A percentile compares a stretch with the other conserved stretches of the same genome.
Conservation (phyloP, 2,888 invertebrate genomes). For the Cephus nigrinus region DNA sequence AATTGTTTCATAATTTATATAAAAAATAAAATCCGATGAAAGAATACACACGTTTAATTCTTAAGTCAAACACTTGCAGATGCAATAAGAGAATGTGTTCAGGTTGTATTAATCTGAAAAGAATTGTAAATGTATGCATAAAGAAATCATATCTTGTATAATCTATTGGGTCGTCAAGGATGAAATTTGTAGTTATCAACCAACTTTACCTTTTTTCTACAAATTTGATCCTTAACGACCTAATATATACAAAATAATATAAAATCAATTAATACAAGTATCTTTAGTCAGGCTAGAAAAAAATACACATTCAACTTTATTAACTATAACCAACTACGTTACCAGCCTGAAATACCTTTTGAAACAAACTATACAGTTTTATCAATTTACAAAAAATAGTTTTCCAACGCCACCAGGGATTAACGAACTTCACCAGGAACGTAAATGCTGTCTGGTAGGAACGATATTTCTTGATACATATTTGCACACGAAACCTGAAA, state of each 20-base stretch:
- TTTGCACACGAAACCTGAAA: background rate
- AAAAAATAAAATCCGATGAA: background rate
- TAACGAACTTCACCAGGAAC: background rate
- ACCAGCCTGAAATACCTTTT: background rate
- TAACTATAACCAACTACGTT: background rate
- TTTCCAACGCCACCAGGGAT: background rate
- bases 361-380: background rate
- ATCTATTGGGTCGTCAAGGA: background rate
- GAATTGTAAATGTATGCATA: background rate
- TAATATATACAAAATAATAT: background rate
- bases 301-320: background rate
- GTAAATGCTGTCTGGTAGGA: background rate
- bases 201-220: too few relatives aligned
- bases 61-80: too few relatives aligned
- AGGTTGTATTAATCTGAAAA: too few relatives aligned
- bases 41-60: too few relatives aligned
- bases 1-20: too few relatives aligned
- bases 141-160: background rate
- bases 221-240: too few relatives aligned
- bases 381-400: background rate
- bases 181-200: too few relatives aligned
- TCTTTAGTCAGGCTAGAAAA: background rate
- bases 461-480: background rate
- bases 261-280: background rate
- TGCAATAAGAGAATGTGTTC: too few relatives aligned